Conservation (phyloP, 2,797 vertebrate species). For the Hydrocynus forskahlii region DNA sequence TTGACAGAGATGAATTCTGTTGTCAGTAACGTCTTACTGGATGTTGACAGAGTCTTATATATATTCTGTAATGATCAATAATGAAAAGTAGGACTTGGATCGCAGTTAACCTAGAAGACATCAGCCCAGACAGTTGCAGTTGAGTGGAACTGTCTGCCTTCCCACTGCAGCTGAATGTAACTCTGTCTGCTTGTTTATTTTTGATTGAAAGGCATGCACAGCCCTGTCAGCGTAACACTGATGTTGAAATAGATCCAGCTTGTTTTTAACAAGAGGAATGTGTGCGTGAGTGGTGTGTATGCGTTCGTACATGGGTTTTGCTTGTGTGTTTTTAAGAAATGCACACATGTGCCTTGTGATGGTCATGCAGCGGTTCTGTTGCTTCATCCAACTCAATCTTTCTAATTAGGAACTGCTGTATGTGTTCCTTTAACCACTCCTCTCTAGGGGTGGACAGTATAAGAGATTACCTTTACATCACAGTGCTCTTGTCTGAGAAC, state of each 20-base stretch:
- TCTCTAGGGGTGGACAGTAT: not conserved
- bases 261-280: not conserved
- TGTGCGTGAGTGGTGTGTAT: not conserved
- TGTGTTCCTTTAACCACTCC: not conserved
- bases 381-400: not conserved
- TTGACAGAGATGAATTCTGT: not conserved
- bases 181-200: constrained; percentile 16
- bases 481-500: not conserved
- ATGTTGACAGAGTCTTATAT: no score
- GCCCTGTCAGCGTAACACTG: not conserved
- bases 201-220: constrained; percentile 5
- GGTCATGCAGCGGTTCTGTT: not conserved
- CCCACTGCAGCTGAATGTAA: constrained; percentile 3
- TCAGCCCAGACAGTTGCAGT: not conserved
- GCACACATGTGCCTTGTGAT: not conserved
- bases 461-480: not conserved
- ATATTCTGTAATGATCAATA: not conserved
- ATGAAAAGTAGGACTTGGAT: not conserved
- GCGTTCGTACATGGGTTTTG: not conserved
- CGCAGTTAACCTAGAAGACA: not conserved
- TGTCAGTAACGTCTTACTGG: no score
- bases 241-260: constrained; percentile 12
- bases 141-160: not conserved
- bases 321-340: not conserved
- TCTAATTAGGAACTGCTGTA: not conserved